phyloP scores from a whole-genome alignment of 1,140 invertebrate species.

The Tetraneura akinire region DNA sequence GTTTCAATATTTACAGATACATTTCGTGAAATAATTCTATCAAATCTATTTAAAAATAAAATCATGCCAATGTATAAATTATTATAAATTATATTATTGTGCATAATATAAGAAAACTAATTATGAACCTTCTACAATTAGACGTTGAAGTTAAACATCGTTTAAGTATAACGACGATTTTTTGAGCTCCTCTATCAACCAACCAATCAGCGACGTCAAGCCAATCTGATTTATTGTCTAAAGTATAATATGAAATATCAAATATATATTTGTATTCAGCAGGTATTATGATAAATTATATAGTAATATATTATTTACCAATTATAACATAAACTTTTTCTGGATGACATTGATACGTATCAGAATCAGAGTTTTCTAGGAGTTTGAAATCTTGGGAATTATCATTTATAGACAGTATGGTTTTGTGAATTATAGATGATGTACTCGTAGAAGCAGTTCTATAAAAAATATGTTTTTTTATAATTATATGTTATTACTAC shows the following conservation, averaged over 20 bases:
- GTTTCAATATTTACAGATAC: slow-evolving; percentile 9
- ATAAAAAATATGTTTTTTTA: neutral
- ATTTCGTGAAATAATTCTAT: neutral
- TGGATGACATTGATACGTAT: neutral
- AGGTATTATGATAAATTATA: neutral
- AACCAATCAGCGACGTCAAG: slow-evolving; percentile 53
- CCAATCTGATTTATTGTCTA: slow-evolving; percentile 42
- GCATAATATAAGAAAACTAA: neutral
- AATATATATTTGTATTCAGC: too few relatives aligned
- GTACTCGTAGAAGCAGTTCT: neutral
- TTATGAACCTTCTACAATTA: slow-evolving; percentile 6
- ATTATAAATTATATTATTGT: neutral
- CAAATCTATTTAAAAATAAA: slow-evolving; percentile 7
- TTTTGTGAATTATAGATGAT: neutral
- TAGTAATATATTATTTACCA: neutral
- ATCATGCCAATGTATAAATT: neutral
- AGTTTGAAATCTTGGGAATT: too few relatives aligned
- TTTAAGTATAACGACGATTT: slow-evolving; percentile 37
- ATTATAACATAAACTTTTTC: slow-evolving; percentile 5
- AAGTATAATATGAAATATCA: neutral
- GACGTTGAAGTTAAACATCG: slow-evolving; percentile 5
- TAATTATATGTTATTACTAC: too few relatives aligned
- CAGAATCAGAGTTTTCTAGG: neutral
- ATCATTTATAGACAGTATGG: neutral
- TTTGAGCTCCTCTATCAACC: slow-evolving; percentile 50